A percentile compares a stretch with the other conserved stretches of the same genome.
These are phyloP conservation scores for Xiphophorus hellerii DNA, from an alignment of 2,113 vertebrate species.

Conservation along the genomic window DNA sequence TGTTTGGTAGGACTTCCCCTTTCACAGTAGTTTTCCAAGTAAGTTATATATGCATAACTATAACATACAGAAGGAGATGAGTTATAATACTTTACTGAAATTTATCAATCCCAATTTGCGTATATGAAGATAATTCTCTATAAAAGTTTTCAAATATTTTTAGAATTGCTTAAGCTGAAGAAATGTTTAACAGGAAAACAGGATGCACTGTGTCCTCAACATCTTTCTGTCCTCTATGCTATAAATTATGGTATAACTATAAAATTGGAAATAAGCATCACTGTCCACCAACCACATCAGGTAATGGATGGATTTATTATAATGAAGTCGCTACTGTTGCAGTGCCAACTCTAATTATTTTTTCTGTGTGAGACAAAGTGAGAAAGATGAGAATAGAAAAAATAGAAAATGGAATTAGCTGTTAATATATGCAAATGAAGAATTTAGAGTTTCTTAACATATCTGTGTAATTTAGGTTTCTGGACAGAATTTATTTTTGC, in stretches of 20 bases:
- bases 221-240: slow-evolving; percentile 13
- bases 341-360: slow-evolving; percentile 74
- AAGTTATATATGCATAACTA: too few species aligned
- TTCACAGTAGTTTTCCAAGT: too few species aligned
- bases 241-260: slow-evolving; percentile 2
- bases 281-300: slow-evolving; percentile 69
- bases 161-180: too few species aligned
- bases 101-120: too few species aligned
- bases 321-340: slow-evolving; percentile 56
- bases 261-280: slow-evolving; percentile 65
- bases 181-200: slow-evolving; percentile 11
- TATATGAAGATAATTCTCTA: too few species aligned
- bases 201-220: slow-evolving; percentile 57
- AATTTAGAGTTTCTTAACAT: neutral
- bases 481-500: slow-evolving; percentile 17
- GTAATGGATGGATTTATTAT: slow-evolving; percentile 78
- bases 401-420: slow-evolving; percentile 6
- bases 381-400: slow-evolving; percentile 3
- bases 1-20: too few species aligned
- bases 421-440: slow-evolving; percentile 6
- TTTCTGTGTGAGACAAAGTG: slow-evolving; percentile 10
- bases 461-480: neutral
- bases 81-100: too few species aligned
- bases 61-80: too few species aligned
- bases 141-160: too few species aligned